Evolutionary conservation across 2,888 invertebrate genomes (phyloP).

Genomic region (Colostygia pectinataria): DNA sequence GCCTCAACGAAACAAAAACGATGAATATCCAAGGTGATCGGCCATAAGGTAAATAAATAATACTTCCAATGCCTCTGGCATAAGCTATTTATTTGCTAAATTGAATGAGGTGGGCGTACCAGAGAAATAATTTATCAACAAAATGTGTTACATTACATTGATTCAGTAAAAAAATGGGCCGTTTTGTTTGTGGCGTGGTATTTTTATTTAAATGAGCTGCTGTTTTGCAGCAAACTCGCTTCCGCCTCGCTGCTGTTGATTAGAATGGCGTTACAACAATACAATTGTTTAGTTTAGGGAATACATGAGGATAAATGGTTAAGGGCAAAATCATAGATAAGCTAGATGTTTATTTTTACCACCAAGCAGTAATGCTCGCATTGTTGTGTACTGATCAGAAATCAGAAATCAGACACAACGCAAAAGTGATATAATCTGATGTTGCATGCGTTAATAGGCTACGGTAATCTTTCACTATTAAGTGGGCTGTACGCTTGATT

Average conservation of each 20-base stretch:
- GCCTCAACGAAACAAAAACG: constrained; percentile 7
- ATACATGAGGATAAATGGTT: background rate
- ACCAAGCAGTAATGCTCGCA: too few relatives aligned
- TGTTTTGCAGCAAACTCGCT: background rate
- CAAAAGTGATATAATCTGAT: too few relatives aligned
- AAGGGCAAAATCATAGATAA: background rate
- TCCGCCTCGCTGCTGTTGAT: constrained; percentile 1
- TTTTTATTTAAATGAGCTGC: constrained; percentile 32
- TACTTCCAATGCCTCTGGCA: constrained; percentile 41
- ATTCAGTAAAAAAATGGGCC: constrained; percentile 50
- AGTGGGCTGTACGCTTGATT: too few relatives aligned
- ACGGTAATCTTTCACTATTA: too few relatives aligned
- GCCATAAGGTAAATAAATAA: constrained; percentile 44
- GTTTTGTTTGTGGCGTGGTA: constrained; percentile 43
- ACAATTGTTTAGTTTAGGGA: background rate
- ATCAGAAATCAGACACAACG: too few relatives aligned
- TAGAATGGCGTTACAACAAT: background rate
- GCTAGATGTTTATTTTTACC: too few relatives aligned
- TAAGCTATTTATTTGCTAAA: constrained; percentile 53
- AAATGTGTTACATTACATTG: constrained; percentile 57
- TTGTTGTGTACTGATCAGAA: too few relatives aligned
- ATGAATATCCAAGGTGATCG: constrained; percentile 38
- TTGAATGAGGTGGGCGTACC: constrained; percentile 52
- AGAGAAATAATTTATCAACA: constrained; percentile 55
- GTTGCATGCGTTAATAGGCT: too few relatives aligned